phyloP scores from a whole-genome alignment of 2,113 vertebrate genomes.

The Platysternon megacephalum region DNA sequence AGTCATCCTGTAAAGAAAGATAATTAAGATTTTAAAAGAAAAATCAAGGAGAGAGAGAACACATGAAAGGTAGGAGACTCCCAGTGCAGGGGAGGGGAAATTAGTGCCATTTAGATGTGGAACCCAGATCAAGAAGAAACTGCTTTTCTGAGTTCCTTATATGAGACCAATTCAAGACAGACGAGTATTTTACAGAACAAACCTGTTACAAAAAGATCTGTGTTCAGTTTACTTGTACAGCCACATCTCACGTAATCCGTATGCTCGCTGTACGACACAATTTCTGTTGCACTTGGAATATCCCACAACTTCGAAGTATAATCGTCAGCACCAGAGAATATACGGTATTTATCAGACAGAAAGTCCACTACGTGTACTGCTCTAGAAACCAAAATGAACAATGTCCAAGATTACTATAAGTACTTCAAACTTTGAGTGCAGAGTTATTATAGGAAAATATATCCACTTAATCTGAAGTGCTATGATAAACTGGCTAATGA shows the following conservation, averaged over 20 bases:
- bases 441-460: background rate
- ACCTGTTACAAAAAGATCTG: constrained; percentile 95
- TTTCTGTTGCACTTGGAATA: constrained; percentile 86
- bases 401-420: background rate
- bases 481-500: background rate
- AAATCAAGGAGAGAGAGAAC: background rate
- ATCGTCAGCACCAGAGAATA: constrained; percentile 94
- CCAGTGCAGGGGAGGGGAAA: background rate
- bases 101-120: no score
- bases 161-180: background rate
- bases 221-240: constrained; percentile 89
- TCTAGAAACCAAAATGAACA: constrained; percentile 76
- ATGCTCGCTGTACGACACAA: constrained; percentile 87
- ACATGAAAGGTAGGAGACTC: background rate
- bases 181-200: background rate
- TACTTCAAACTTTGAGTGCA: background rate
- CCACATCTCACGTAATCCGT: constrained; percentile 93
- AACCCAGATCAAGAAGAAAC: background rate
- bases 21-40: background rate
- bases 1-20: background rate
- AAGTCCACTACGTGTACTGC: constrained; percentile 92
- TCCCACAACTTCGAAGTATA: constrained; percentile 93
- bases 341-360: constrained; percentile 88
- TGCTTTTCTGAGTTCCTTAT: background rate
- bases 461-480: background rate